These are phyloP conservation scores for Pogonomyrmex californicus DNA, from an alignment of 1,140 invertebrate genomes.

Conservation along the genomic window DNA sequence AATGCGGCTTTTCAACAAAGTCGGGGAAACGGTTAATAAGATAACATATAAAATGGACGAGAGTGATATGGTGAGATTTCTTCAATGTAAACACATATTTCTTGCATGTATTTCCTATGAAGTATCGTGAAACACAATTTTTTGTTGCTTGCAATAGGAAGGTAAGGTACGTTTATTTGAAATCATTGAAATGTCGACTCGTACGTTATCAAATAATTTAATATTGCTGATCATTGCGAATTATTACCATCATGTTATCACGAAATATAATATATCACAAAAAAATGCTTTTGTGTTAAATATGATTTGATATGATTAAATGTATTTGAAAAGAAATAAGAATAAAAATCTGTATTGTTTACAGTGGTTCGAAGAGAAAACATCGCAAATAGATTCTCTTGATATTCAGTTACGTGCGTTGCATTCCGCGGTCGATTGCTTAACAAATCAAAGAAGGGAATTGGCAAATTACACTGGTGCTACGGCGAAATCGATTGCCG, in stretches of 20 bases:
- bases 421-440: constrained; percentile 94
- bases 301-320: too few relatives aligned
- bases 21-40: constrained; percentile 99
- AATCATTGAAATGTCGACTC: constrained; percentile 32
- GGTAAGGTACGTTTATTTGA: constrained; percentile 80
- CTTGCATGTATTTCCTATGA: constrained; percentile 76
- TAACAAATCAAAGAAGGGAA: constrained; percentile 96
- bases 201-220: neutral
- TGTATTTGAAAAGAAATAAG: neutral
- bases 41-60: constrained; percentile 99
- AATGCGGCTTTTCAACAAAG: constrained; percentile 97
- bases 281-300: neutral
- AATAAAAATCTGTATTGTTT: constrained; percentile 41
- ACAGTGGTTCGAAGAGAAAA: constrained; percentile 99
- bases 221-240: neutral
- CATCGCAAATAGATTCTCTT: constrained; percentile 96
- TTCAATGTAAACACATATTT: constrained; percentile 50
- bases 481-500: constrained; percentile 95
- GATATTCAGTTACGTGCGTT: constrained; percentile 96
- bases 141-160: constrained; percentile 81
- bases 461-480: constrained; percentile 92
- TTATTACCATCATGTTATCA: neutral
- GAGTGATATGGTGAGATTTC: constrained; percentile 94
- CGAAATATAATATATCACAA: neutral
- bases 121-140: constrained; percentile 78